These are phyloP conservation scores for Hyles lineata DNA, from an alignment of 2,888 invertebrate species.

Conservation along the genomic window DNA sequence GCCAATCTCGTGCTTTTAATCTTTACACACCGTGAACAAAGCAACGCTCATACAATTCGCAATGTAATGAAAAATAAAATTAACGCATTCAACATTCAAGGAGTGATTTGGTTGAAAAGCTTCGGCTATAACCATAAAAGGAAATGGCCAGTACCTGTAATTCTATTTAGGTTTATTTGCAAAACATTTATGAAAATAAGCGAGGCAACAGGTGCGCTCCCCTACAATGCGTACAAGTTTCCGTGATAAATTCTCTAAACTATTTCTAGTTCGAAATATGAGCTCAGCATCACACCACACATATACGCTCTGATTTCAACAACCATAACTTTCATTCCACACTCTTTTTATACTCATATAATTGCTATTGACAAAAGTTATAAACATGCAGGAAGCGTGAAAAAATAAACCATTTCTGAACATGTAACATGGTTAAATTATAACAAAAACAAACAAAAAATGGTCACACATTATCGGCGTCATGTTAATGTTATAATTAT, in stretches of 20 bases:
- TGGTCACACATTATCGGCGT: slow-evolving; percentile 3
- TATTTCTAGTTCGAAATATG: not conserved
- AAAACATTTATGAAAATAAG: slow-evolving; percentile 25
- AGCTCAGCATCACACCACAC: not conserved
- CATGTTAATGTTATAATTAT: slow-evolving; percentile 26
- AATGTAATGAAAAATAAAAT: slow-evolving; percentile 39
- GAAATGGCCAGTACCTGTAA: slow-evolving; percentile 25
- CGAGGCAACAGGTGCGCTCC: slow-evolving; percentile 19
- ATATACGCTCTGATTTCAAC: not conserved
- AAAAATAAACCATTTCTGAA: not conserved
- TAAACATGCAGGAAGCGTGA: not conserved
- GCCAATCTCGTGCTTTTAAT: slow-evolving; percentile 67
- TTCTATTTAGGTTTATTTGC: slow-evolving; percentile 24
- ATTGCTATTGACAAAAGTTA: too few species aligned
- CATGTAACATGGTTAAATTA: slow-evolving; percentile 5
- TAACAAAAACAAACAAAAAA: slow-evolving; percentile 14
- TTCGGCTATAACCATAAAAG: slow-evolving; percentile 21
- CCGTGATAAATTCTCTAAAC: not conserved
- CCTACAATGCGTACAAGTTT: not conserved
- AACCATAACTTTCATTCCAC: too few species aligned
- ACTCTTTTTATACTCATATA: too few species aligned
- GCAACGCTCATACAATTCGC: slow-evolving; percentile 68
- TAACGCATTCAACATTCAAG: slow-evolving; percentile 28
- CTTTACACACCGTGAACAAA: slow-evolving; percentile 68
- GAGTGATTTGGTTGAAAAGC: slow-evolving; percentile 25